Base-by-base conservation (phyloP, 2,888 invertebrate species). In the Rhorus exstirpatorius region DNA sequence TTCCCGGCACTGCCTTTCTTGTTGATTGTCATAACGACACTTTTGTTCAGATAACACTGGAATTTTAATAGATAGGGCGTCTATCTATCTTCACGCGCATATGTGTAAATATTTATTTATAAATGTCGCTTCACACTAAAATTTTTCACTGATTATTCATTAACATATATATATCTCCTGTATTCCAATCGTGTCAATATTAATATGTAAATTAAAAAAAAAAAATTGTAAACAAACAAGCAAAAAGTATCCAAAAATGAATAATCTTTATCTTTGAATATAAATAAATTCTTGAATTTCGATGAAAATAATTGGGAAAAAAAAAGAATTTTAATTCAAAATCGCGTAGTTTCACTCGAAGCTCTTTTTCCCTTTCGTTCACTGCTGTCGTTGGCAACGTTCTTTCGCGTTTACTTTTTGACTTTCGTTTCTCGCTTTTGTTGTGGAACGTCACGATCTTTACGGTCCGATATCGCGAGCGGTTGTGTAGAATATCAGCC, bases 401-500 rank as follows among this genome's bases (percentile, higher is more conserved):
- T 46, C 46, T 10, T 26, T 49, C 46, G 2, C 44, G 44, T 26
- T 44, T 46, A 24, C 14, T 17, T 49, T 31, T 12, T 4, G 10
- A 14, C 3, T 3, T 17, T 3, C 3, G 19, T 4, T 31, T 26
- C 8, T 7, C 17, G 8, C 26, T 26, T n/a, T 31, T 19, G 26
- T 49, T 10, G 12, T 4, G 7, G 31, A 35, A 63, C 44, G 19
- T 72, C 55, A 80, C 79, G 88, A 87, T 87, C 86, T 84, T 87
- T 75, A 85, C 87, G 84, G 82, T 86, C 65, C 86, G 89, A 81
- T 87, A 85, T 87, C 88, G 87, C 88, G 87, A 87, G 84, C 87
- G 87, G 88, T 86, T 89, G 89, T 89, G 89, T 86, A 89, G 84
- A n/a, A n/a, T 86, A 84, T 86, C 86, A 83, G 75, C 86, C 83